Conservation (phyloP, 1,140 invertebrate genomes). For the Capitella teleta region DNA sequence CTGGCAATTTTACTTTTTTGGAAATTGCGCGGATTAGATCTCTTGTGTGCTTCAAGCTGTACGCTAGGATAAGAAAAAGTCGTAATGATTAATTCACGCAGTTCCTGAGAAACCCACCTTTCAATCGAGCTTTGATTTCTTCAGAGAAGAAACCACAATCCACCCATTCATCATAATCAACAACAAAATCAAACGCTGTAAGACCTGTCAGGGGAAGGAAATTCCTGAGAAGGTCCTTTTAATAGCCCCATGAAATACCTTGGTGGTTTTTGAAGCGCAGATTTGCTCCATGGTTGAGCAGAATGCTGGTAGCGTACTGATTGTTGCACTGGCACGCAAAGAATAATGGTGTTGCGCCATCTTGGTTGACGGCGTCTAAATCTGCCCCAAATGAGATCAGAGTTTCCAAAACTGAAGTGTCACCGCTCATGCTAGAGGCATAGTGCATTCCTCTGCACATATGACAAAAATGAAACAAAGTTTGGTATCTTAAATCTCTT, state of each 20-base stretch:
- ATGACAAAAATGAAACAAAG: background rate
- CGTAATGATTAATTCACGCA: slow-evolving; percentile 3
- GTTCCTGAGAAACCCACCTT: slow-evolving; percentile 21
- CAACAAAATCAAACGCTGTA: slow-evolving; percentile 36
- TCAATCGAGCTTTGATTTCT: slow-evolving; percentile 32
- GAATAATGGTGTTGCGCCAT: slow-evolving; percentile 31
- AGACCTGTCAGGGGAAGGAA: slow-evolving; percentile 20
- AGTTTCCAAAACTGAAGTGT: slow-evolving; percentile 28
- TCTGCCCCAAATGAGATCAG: slow-evolving; percentile 26
- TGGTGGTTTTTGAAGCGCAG: slow-evolving; percentile 29
- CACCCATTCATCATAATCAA: slow-evolving; percentile 40
- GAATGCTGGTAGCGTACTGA: slow-evolving; percentile 28
- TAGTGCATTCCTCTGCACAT: slow-evolving; percentile 11
- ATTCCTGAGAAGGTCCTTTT: slow-evolving; percentile 1
- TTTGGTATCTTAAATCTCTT: too few relatives aligned
- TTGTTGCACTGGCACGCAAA: slow-evolving; percentile 33
- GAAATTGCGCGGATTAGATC: slow-evolving; percentile 34
- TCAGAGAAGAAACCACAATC: slow-evolving; percentile 34
- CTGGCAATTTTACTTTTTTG: slow-evolving; percentile 24
- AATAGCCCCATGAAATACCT: slow-evolving; percentile 17
- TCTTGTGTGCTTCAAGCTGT: slow-evolving; percentile 34
- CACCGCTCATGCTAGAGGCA: slow-evolving; percentile 25
- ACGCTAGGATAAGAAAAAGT: slow-evolving; percentile 20
- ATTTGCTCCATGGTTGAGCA: slow-evolving; percentile 29
- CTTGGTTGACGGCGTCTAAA: slow-evolving; percentile 28